Base-by-base conservation (phyloP, 2,113 vertebrate species). In the Tiliqua scincoides region DNA sequence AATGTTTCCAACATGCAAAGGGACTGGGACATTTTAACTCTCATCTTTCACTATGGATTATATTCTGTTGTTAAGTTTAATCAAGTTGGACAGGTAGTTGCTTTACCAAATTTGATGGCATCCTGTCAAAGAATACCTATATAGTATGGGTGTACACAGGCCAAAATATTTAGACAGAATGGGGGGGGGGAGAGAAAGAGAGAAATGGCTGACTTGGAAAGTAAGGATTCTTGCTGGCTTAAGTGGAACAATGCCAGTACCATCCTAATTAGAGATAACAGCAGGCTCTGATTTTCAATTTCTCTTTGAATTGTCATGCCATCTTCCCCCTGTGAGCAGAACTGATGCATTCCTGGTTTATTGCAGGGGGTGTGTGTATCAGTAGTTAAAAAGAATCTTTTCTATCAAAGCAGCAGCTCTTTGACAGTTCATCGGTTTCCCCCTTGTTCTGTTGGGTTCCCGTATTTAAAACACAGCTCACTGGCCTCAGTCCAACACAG, bases 221-320 rank as follows among this genome's bases (percentile, higher is more conserved):
- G 20, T 76, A 1, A 10, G 5, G 18, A 30, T 83, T 20, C 15
- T 35, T 70, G 12, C 17, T 77, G 63, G 12, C 15, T 54, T 0
- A 7, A 6, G 18, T 70, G 48, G 0, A 84, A 7, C 4, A 84
- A 73, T 83, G 17, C 11, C 82, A 70, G 0, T 0, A 52, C 0
- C 23, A 43, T 14, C 48, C 17, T 54, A 15, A 27, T 67, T 21
- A 75, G 1, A 76, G 35, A 71, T 48, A 67, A 11, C 6, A 52
- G 9, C 23, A 86, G 20, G 12, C 4, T 2, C 1, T 76, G 11
- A 54, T 54, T 52, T 90, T 83, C 82, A 25, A 23, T 80, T 30
- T 18, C 2, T 35, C 65, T 88, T 91, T 71, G 65, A 85, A 90
- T 90, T 10, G 32, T 35, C 21, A 63, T 6, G 3, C 83, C 14